Evolutionary conservation across 2,888 invertebrate genomes (phyloP).

Genomic region (Rhagonycha fulva): DNA sequence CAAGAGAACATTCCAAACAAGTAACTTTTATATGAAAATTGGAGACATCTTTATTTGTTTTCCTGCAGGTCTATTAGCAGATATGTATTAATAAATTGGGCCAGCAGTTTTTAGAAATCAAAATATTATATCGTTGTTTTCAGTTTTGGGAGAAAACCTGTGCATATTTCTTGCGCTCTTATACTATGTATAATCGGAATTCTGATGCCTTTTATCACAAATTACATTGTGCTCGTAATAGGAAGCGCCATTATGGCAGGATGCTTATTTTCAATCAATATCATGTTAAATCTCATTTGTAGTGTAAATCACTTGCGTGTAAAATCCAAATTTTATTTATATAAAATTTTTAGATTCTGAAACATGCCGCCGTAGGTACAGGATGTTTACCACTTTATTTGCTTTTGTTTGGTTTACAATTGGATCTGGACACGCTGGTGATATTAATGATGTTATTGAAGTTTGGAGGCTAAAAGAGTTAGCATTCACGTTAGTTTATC

Average conservation of each 20-base stretch:
- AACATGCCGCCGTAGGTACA: neutral
- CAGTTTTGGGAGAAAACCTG: neutral
- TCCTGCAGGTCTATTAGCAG: neutral
- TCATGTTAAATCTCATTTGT: neutral
- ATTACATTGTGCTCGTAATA: neutral
- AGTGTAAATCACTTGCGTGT: neutral
- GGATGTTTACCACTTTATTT: neutral
- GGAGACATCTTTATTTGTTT: neutral
- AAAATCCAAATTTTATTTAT: neutral
- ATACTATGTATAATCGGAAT: neutral
- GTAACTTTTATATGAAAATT: neutral
- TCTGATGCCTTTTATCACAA: neutral
- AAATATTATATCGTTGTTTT: neutral
- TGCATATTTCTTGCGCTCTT: neutral
- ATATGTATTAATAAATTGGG: neutral
- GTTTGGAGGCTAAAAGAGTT: neutral
- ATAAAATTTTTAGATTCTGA: neutral
- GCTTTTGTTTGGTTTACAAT: neutral
- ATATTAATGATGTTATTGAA: neutral
- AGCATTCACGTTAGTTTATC: neutral
- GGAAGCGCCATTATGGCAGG: neutral
- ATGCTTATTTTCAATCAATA: neutral
- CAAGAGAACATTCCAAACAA: neutral
- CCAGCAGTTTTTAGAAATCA: neutral
- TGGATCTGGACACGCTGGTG: neutral